These are phyloP conservation scores for Apaloderma vittatum DNA, from an alignment of 2,113 vertebrate species.

Conservation along the genomic window DNA sequence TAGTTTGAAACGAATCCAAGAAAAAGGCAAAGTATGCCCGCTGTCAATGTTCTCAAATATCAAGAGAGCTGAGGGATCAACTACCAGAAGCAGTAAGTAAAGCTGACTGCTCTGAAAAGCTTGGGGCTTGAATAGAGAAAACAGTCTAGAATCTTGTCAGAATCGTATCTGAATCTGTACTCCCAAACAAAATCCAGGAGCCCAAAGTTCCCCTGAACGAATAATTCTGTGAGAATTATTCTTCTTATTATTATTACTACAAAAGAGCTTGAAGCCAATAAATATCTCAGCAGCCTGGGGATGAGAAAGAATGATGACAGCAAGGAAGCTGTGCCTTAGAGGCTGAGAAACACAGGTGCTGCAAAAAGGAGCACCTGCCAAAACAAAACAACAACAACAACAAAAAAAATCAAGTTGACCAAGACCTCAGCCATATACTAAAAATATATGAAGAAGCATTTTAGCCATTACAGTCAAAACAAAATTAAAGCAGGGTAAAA, in stretches of 20 bases:
- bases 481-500: not conserved
- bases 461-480: not conserved
- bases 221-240: not conserved
- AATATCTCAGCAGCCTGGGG: not conserved
- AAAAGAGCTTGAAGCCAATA: not conserved
- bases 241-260: too few relatives aligned
- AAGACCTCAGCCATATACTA: not conserved
- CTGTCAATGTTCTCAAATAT: not conserved
- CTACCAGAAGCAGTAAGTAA: not conserved
- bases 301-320: not conserved
- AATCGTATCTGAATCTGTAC: not conserved
- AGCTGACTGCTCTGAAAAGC: not conserved
- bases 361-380: not conserved
- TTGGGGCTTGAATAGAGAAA: not conserved
- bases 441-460: not conserved
- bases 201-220: not conserved
- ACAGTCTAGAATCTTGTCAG: not conserved
- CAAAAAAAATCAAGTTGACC: not conserved
- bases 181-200: not conserved
- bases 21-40: not conserved
- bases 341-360: not conserved
- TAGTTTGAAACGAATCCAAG: not conserved
- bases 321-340: not conserved
- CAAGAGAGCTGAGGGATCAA: not conserved
- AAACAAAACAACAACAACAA: not conserved